These are phyloP conservation scores for Liodrosophila aerea DNA, from an alignment of 2,888 invertebrate species.

Conservation along the genomic window DNA sequence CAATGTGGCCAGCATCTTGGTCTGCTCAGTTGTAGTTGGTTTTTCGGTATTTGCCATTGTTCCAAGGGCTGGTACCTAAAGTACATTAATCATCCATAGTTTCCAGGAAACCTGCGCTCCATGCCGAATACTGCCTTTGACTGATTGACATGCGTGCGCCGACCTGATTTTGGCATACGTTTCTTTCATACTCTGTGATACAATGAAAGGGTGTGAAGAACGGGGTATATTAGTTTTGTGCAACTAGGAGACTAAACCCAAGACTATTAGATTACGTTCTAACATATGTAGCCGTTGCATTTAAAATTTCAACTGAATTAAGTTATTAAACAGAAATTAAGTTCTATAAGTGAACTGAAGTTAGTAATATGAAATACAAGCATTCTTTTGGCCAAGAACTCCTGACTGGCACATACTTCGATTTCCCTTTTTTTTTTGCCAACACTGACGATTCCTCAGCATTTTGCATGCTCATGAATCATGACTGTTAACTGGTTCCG, in stretches of 20 bases:
- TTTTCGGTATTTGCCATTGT: constrained; percentile 33
- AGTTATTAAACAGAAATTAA: too few species aligned
- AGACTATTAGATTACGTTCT: too few species aligned
- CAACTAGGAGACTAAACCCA: too few species aligned
- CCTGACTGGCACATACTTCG: not conserved
- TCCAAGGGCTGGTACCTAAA: constrained; percentile 4
- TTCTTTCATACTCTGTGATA: constrained; percentile 1
- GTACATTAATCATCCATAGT: constrained; percentile 64
- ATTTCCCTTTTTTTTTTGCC: not conserved
- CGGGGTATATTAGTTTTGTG: too few species aligned
- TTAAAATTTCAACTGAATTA: too few species aligned
- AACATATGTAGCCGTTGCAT: too few species aligned
- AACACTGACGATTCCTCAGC: constrained; percentile 9
- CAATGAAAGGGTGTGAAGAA: too few species aligned
- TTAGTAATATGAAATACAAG: too few species aligned
- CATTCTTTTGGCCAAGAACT: too few species aligned
- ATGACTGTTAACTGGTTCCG: constrained; percentile 40
- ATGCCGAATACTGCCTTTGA: constrained; percentile 57
- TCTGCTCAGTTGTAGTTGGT: constrained; percentile 4
- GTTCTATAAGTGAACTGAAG: too few species aligned
- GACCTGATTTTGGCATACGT: constrained; percentile 60
- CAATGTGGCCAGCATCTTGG: constrained; percentile 13
- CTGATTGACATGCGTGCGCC: constrained; percentile 68
- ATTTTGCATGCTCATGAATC: constrained; percentile 59
- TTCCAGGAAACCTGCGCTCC: constrained; percentile 57